These are phyloP conservation scores for Rallus crepitans DNA, from an alignment of 2,797 vertebrate species.

Conservation along the genomic window DNA sequence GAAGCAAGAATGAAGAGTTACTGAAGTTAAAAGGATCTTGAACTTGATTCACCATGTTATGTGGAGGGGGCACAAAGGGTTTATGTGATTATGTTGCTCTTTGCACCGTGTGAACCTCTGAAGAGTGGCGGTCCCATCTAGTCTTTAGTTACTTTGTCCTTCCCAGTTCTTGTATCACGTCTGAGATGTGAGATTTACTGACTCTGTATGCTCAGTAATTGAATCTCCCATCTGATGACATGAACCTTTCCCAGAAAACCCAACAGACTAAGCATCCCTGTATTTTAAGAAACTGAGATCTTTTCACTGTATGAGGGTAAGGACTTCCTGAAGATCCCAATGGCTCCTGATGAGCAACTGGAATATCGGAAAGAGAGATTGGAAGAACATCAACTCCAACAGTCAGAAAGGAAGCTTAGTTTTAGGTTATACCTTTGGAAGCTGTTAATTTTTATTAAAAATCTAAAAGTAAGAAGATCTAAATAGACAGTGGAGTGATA, in stretches of 20 bases:
- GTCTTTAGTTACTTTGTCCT: neutral
- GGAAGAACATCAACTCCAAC: neutral
- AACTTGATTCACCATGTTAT: neutral
- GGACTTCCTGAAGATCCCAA: neutral
- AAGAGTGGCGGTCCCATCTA: neutral
- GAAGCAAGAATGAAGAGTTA: neutral
- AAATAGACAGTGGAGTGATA: neutral
- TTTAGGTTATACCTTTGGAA: neutral
- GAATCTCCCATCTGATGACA: neutral
- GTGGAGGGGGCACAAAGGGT: neutral
- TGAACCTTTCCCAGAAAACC: constrained; percentile 18
- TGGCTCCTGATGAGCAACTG: neutral
- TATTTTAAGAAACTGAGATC: neutral
- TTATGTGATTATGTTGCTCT: neutral
- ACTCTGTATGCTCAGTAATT: neutral
- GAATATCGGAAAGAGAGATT: neutral
- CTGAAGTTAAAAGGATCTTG: constrained; percentile 13
- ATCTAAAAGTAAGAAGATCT: neutral
- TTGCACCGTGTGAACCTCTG: neutral
- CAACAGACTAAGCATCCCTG: neutral
- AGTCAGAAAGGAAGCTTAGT: neutral
- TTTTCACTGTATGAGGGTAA: neutral
- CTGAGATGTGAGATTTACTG: neutral
- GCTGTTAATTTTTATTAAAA: neutral
- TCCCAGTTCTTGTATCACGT: neutral